phyloP scores from a whole-genome alignment of 2,797 vertebrate genomes.

The Pipistrellus pipistrellus region DNA sequence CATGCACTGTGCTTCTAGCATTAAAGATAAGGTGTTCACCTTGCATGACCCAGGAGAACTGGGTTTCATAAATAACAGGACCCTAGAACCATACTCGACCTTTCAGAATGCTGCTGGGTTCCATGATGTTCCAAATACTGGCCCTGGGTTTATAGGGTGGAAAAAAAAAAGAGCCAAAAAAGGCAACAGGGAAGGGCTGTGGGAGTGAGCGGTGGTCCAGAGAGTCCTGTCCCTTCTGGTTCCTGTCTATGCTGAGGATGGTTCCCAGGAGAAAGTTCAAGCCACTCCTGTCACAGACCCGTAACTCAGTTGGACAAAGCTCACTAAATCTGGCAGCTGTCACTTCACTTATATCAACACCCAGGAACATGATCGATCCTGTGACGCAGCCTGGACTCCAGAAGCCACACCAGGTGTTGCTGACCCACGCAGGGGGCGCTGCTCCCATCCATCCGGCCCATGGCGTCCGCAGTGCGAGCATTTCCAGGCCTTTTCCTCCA shows the following conservation, averaged over 20 bases:
- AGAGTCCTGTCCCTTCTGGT: background rate
- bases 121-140: background rate
- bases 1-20: background rate
- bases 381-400: background rate
- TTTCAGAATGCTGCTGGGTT: background rate
- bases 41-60: background rate
- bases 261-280: background rate
- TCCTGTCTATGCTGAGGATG: background rate
- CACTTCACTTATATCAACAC: background rate
- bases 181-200: background rate
- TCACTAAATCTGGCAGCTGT: background rate
- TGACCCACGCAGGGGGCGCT: fast-evolving
- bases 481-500: slow-evolving; percentile 24
- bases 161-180: background rate
- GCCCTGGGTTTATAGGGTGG: background rate
- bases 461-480: background rate
- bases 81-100: background rate
- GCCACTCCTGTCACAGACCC: background rate
- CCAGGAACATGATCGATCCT: background rate
- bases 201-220: background rate
- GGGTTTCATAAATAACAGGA: background rate
- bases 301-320: background rate
- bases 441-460: fast-evolving
- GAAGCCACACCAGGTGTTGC: background rate
- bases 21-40: background rate